A percentile compares a stretch with the other conserved stretches of the same genome.
Conservation (phyloP, 2,797 vertebrate species). For the Orestias chungarensis region DNA sequence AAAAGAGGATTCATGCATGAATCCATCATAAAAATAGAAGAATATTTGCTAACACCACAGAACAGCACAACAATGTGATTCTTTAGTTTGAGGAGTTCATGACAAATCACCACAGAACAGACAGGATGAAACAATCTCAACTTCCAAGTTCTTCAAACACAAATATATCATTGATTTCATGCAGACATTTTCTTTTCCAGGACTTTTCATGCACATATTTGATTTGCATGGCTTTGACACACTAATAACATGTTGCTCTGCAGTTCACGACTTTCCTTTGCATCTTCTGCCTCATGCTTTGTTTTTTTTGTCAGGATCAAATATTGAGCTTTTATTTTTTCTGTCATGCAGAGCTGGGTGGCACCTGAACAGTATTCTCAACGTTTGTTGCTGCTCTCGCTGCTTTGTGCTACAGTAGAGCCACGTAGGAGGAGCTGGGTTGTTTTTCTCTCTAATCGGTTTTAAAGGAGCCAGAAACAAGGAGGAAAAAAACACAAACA, state of each 20-base stretch:
- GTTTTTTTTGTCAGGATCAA: not conserved
- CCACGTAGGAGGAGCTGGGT: not conserved
- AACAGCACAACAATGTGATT: constrained; percentile 1
- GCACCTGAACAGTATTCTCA: constrained; percentile 4
- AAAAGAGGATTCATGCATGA: constrained; percentile 1
- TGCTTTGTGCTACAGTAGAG: constrained; percentile 1
- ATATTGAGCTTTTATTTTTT: constrained; percentile 3
- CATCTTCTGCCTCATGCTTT: not conserved
- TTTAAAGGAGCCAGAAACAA: not conserved
- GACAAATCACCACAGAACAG: not conserved
- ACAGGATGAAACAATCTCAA: not conserved
- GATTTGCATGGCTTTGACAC: not conserved
- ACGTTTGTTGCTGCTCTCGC: not conserved
- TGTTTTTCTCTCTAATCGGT: not conserved
- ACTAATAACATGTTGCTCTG: not conserved
- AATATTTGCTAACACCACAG: not conserved
- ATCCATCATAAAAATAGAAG: not conserved
- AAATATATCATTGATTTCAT: not conserved
- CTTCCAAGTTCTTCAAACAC: not conserved
- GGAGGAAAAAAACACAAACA: not conserved
- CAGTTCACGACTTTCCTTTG: not conserved
- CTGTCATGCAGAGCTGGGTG: not conserved
- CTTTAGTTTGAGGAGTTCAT: not conserved
- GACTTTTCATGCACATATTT: not conserved
- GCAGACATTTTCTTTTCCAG: not conserved